These are phyloP conservation scores for Caenorhabditis sp. DNA, from an alignment of 2,888 invertebrate species.

Conservation along the genomic window DNA sequence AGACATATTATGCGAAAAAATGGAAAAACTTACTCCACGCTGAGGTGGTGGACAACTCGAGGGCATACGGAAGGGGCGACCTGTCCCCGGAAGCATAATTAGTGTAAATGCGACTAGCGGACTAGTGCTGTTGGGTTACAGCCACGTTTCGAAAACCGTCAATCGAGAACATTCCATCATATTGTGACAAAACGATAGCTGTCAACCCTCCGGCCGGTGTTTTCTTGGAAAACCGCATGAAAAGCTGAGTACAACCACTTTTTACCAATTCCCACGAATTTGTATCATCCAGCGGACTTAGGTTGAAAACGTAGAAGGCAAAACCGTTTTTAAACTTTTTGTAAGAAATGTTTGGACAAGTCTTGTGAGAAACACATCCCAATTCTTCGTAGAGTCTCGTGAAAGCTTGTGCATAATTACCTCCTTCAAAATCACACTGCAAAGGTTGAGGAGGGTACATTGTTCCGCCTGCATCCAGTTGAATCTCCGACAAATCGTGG, in stretches of 20 bases:
- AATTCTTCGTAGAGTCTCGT: slow-evolving; percentile 12
- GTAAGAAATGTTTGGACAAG: background rate
- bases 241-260: slow-evolving; percentile 15
- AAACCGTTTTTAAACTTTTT: background rate
- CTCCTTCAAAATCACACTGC: slow-evolving; percentile 2
- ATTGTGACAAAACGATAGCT: slow-evolving; percentile 4
- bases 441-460: slow-evolving; percentile 15
- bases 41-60: background rate
- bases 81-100: slow-evolving; percentile 11
- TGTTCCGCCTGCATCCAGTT: slow-evolving; percentile 15
- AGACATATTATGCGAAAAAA: background rate
- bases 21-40: background rate
- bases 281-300: background rate
- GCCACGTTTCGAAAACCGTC: slow-evolving; percentile 19
- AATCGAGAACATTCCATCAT: background rate
- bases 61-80: background rate
- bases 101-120: no score
- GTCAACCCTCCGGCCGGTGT: slow-evolving; percentile 7
- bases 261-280: slow-evolving; percentile 20
- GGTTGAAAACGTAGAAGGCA: slow-evolving; percentile 11
- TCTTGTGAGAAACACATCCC: background rate
- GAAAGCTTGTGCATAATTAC: slow-evolving; percentile 16
- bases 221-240: slow-evolving; percentile 13
- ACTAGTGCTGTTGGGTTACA: background rate
- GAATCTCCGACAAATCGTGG: slow-evolving; percentile 8